Evolutionary conservation across 1,140 invertebrate genomes (phyloP).

Genomic region (Agrypnia vestita): DNA sequence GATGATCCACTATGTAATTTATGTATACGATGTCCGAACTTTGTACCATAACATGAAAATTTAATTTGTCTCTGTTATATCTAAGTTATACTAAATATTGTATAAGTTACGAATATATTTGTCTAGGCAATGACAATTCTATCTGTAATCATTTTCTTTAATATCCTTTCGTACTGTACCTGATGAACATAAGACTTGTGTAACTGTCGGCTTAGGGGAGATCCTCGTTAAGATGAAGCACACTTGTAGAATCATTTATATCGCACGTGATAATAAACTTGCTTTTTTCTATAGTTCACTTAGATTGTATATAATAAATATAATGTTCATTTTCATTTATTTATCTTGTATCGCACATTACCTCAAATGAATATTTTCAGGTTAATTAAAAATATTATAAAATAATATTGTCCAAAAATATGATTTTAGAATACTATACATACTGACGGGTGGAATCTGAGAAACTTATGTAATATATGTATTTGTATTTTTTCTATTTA

Average conservation of each 20-base stretch:
- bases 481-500: background rate
- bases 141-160: background rate
- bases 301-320: slow-evolving; percentile 1
- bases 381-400: background rate
- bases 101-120: background rate
- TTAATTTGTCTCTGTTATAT: too few species aligned
- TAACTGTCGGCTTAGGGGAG: slow-evolving; percentile 7
- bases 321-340: background rate
- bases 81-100: background rate
- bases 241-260: background rate
- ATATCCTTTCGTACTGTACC: slow-evolving; percentile 37
- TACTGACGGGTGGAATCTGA: background rate
- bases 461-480: background rate
- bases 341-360: slow-evolving; percentile 1
- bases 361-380: slow-evolving; percentile 2
- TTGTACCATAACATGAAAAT: too few species aligned
- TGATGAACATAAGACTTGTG: slow-evolving; percentile 38
- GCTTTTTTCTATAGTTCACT: background rate
- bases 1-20: too few species aligned
- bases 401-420: background rate
- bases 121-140: background rate
- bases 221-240: background rate
- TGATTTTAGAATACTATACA: background rate
- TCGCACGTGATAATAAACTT: background rate
- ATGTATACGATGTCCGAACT: too few species aligned